A percentile compares a stretch with the other conserved stretches of the same genome.
Conservation (phyloP, 2,888 invertebrate species). For the Cosmia trapezina region DNA sequence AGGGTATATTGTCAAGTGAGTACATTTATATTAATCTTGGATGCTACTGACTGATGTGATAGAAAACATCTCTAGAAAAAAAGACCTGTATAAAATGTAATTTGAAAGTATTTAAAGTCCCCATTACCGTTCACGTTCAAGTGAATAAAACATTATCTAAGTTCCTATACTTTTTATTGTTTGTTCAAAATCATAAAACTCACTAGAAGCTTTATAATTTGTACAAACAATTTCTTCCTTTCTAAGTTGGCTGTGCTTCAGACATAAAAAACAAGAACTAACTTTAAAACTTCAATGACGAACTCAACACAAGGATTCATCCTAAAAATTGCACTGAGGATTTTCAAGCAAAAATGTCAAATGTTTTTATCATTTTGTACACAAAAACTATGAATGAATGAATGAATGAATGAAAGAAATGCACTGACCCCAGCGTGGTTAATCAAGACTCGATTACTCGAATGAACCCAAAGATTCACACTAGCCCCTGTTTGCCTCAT, state of each 20-base stretch:
- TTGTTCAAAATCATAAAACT: neutral
- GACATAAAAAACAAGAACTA: neutral
- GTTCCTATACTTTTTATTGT: neutral
- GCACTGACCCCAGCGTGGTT: too few species aligned
- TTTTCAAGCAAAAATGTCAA: slow-evolving; percentile 4
- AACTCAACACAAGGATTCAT: neutral
- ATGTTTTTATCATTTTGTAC: neutral
- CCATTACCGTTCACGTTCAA: too few species aligned
- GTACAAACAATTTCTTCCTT: neutral
- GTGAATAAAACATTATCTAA: too few species aligned
- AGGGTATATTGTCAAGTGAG: slow-evolving; percentile 5
- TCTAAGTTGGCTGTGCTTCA: neutral
- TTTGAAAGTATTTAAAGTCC: too few species aligned
- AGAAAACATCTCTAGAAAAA: neutral
- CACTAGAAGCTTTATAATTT: neutral
- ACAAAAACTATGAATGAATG: neutral
- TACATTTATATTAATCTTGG: neutral
- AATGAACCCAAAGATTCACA: too few species aligned
- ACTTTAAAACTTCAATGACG: neutral
- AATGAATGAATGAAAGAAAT: too few species aligned
- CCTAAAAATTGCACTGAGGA: neutral
- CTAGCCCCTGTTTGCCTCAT: too few species aligned
- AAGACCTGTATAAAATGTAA: too few species aligned
- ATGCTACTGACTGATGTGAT: neutral
- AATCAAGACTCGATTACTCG: too few species aligned